Evolutionary conservation across 64 coral and sea anemone genomes (phyloP).

Genomic region (Trachythela sp.): DNA sequence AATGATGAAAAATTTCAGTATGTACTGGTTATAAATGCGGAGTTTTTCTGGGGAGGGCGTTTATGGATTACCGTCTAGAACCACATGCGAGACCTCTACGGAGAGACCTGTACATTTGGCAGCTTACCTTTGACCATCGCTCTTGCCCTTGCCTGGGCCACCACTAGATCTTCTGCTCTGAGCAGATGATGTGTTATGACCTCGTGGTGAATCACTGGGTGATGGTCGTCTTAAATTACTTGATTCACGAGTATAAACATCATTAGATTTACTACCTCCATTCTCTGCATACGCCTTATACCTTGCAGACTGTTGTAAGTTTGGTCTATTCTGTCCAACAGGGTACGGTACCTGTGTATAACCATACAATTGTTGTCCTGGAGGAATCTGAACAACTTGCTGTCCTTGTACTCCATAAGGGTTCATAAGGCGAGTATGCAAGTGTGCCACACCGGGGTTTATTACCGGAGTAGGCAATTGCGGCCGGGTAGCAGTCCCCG

Average conservation of each 20-base stretch:
- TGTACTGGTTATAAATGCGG: no score
- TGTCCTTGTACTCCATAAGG: not conserved
- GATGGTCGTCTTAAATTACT: not conserved
- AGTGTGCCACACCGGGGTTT: not conserved
- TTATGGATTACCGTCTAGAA: no score
- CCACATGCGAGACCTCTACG: not conserved
- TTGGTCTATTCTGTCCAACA: not conserved
- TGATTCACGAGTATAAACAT: not conserved
- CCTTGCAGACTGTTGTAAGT: not conserved
- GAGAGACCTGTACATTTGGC: not conserved
- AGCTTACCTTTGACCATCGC: not conserved
- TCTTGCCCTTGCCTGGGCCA: not conserved
- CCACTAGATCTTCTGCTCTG: not conserved
- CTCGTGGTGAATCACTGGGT: not conserved
- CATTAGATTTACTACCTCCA: not conserved
- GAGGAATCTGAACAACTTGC: not conserved
- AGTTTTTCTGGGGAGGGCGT: no score
- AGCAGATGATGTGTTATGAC: not conserved
- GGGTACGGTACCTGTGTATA: not conserved
- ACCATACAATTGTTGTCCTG: not conserved
- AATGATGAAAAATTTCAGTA: no score
- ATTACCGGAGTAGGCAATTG: not conserved
- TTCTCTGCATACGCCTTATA: not conserved
- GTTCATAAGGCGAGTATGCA: not conserved
- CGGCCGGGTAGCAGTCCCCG: not conserved